Evolutionary conservation across 2,113 vertebrate species (phyloP).

Genomic region (Okapia johnstoni): DNA sequence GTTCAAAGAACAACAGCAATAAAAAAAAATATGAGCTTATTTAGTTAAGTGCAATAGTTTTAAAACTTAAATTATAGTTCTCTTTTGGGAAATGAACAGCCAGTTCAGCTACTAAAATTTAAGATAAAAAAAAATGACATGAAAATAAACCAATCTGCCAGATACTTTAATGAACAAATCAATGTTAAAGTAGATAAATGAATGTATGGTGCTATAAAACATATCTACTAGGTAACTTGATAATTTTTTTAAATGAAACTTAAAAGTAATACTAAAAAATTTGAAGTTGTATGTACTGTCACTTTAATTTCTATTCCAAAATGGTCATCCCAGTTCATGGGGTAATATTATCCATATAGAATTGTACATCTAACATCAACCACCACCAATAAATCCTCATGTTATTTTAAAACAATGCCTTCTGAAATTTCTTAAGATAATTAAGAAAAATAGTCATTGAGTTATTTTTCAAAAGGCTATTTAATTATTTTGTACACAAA

Average conservation of each 20-base stretch:
- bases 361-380: neutral
- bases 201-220: conserved; percentile 1
- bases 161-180: neutral
- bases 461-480: neutral
- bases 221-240: conserved; percentile 1
- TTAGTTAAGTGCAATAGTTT: conserved; percentile 8
- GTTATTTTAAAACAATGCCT: neutral
- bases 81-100: conserved; percentile 3
- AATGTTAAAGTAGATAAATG: conserved; percentile 32
- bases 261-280: neutral
- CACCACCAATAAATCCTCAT: neutral
- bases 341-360: neutral
- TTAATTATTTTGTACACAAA: conserved; percentile 7
- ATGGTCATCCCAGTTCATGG: neutral
- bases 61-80: neutral
- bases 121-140: conserved; percentile 8
- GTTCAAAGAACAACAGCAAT: neutral
- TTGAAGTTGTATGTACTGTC: neutral
- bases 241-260: conserved; percentile 7
- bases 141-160: conserved; percentile 14
- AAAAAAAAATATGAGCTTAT: conserved; percentile 6
- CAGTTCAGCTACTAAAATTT: conserved; percentile 2
- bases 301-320: conserved; percentile 42
- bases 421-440: conserved; percentile 26
- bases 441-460: neutral